Conservation (phyloP, 2,888 invertebrate genomes). For the Lithophane semibrunnea region DNA sequence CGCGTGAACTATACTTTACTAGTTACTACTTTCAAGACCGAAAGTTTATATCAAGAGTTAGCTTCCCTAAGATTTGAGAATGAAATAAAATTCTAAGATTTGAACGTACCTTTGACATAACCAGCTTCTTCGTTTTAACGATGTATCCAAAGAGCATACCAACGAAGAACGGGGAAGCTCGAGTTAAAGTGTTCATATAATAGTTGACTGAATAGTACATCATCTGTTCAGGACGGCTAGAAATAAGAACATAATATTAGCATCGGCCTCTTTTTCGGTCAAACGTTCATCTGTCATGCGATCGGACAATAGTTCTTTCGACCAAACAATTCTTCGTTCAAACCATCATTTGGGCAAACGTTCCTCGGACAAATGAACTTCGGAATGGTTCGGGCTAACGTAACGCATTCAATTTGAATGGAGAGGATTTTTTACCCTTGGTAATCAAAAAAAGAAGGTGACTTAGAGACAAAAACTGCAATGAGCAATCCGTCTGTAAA, state of each 20-base stretch:
- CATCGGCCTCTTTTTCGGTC: neutral
- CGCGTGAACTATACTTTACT: neutral
- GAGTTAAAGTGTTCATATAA: constrained; percentile 77
- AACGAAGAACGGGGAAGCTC: constrained; percentile 75
- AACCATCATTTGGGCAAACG: neutral
- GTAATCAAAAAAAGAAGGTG: neutral
- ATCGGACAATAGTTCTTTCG: neutral
- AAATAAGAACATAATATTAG: neutral
- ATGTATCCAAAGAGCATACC: constrained; percentile 77
- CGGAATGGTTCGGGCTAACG: neutral
- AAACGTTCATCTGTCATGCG: neutral
- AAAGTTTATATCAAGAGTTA: neutral
- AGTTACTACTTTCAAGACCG: neutral
- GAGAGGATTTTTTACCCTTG: too few relatives aligned
- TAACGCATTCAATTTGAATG: too few relatives aligned
- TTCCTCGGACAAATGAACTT: too few relatives aligned
- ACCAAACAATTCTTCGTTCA: neutral
- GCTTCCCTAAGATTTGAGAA: too few relatives aligned
- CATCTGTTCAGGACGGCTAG: constrained; percentile 53
- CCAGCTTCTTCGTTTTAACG: constrained; percentile 65
- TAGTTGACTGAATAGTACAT: constrained; percentile 69
- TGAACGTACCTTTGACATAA: constrained; percentile 65
- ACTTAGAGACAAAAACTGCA: neutral
- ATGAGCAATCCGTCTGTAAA: too few relatives aligned
- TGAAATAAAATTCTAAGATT: neutral